Base-by-base conservation (phyloP, 2,113 vertebrate genomes). In the Crotalus tigris region DNA sequence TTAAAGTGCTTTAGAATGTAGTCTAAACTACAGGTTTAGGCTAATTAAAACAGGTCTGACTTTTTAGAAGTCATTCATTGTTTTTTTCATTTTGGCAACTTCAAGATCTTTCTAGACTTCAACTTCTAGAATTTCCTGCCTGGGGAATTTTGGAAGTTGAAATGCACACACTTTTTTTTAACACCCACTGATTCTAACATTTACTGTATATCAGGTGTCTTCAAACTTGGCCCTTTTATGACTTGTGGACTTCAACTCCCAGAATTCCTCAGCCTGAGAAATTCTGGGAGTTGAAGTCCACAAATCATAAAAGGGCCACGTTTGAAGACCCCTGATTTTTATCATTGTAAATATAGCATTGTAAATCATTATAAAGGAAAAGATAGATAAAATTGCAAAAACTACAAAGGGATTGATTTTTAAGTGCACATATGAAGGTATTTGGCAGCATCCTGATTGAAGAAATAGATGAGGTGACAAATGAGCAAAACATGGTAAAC, bases 1-100 rank as follows among this genome's bases (percentile, higher is more conserved):
- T 96, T 93, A 94, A 95, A 49, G 26, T 87, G 49, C 8, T 95
- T 75, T 93, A 29, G 46, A 29, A 81, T 69, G 55, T 95, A 87
- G 92, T 58, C 3, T 69, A 69, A 69, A 17, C 13, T 33, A 33
- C 2, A 2, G 5, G 11, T 33, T 69, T n/a, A 69, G 29, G 33
- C 13, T 33, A 3, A 33, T 10, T 93, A 94, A 94, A 92, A 2
- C 3, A 46, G 7, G 13, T 54, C 54, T 90, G 51, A 91, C 89
- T 86, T 94, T 93, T 94, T 94, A 87, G 92, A 92, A 93, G 4
- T 2, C 33, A 88, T 88, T 91, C 91, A 89, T 26, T 89, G 92
- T 86, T 33, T 69, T 33, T n/a, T 69, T 69, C 6, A 17, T 33
- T 13, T 33, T 69, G 12, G 13, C 29, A 69, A 44, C 75, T 39